phyloP scores from a whole-genome alignment of 2,797 vertebrate species.

The Chaenodraco wilsoni region DNA sequence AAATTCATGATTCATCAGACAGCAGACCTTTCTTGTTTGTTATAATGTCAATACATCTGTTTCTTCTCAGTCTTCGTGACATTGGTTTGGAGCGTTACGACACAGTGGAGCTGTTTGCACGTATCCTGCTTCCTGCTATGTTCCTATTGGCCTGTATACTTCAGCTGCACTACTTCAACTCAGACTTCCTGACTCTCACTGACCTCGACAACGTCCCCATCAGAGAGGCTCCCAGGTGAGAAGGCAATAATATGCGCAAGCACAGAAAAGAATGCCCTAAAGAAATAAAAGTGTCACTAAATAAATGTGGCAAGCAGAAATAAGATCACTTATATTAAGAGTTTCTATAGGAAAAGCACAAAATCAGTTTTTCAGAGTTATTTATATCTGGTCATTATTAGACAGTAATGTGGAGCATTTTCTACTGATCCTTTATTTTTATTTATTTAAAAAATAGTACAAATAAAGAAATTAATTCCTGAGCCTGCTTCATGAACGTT shows the following conservation, averaged over 20 bases:
- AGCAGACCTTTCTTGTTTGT: not conserved
- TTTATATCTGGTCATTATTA: not conserved
- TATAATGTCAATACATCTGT: not conserved
- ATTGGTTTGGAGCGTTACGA: conserved; percentile 82
- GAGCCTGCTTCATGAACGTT: not conserved
- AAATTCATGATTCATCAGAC: not conserved
- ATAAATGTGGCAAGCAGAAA: not conserved
- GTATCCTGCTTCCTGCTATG: conserved; percentile 81
- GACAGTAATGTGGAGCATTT: not conserved
- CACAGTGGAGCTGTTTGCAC: conserved; percentile 81
- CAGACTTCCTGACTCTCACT: conserved; percentile 84
- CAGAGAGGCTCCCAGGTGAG: conserved; percentile 74
- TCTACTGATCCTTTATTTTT: not conserved
- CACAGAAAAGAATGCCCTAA: not conserved
- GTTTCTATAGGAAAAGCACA: not conserved
- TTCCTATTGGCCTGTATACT: conserved; percentile 86
- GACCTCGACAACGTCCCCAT: conserved; percentile 79
- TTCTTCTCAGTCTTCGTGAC: conserved; percentile 77
- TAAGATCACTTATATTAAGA: not conserved
- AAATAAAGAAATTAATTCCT: not conserved
- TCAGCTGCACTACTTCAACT: conserved; percentile 86
- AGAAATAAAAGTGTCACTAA: not conserved
- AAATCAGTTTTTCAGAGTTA: not conserved
- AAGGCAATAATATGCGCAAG: not conserved
- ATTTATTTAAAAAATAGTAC: not conserved